Evolutionary conservation across 2,113 vertebrate species (phyloP).

Genomic region (Campylorhamphus procurvoides): DNA sequence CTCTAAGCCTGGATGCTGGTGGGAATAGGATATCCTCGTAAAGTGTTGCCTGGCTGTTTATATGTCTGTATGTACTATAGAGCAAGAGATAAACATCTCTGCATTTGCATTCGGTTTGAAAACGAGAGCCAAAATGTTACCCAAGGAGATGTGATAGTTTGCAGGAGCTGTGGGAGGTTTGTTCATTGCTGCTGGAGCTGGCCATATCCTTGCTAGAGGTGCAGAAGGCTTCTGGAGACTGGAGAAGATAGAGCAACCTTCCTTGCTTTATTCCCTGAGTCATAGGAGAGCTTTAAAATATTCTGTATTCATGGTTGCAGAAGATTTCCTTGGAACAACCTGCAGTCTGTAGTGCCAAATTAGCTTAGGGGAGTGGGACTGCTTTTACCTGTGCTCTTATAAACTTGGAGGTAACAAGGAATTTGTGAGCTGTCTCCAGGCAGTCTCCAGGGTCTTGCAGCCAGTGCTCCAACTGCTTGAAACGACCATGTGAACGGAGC

Average conservation of each 20-base stretch:
- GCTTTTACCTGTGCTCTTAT: neutral
- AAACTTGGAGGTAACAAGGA: neutral
- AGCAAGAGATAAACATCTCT: constrained; percentile 44
- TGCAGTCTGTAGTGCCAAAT: neutral
- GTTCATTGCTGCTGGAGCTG: neutral
- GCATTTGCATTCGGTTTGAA: constrained; percentile 43
- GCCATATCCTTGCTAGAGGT: neutral
- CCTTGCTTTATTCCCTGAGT: neutral
- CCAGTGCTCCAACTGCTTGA: neutral
- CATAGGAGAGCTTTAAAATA: neutral
- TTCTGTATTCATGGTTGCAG: neutral
- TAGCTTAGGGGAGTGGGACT: neutral
- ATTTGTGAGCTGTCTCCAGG: neutral
- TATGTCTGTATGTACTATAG: constrained; percentile 25
- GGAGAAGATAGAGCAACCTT: neutral
- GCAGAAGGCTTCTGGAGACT: neutral
- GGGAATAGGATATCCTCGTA: constrained; percentile 20
- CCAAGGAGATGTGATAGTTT: constrained; percentile 5
- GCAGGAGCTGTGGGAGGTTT: constrained; percentile 1
- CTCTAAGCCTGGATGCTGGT: neutral
- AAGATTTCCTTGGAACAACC: neutral
- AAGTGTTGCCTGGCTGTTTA: constrained; percentile 28
- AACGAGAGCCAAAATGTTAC: neutral
- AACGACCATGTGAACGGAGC: neutral
- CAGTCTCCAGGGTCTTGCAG: neutral